Base-by-base conservation (phyloP, 2,888 invertebrate genomes). In the Tinea pellionella region DNA sequence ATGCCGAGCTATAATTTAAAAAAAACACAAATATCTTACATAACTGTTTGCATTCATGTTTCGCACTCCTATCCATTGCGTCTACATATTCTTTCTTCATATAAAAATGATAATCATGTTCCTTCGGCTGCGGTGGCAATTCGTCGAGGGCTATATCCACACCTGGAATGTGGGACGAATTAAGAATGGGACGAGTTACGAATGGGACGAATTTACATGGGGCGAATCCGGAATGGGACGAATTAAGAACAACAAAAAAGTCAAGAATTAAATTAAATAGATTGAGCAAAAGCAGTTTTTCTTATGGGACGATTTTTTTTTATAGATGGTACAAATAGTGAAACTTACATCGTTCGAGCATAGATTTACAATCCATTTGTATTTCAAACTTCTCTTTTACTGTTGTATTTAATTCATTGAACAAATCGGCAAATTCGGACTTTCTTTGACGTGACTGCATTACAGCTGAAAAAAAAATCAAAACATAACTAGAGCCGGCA, bases 331-430 rank as follows among this genome's bases (percentile, higher is more conserved):
- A 8, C 13, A 15, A 16, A 16, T 9, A 1, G 13, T 7, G 19
- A 4, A 47, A 69, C 70, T 69, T 18, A 78, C 77, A 59, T 11
- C 69, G 65, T 0, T 73, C 67, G 0, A 71, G 59, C n/a, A 67
- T 64, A 4, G 69, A 67, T n/a, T 63, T 67, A 0, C 70, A 69
- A 18, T 84, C 83, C 0, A 81, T 61, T 0, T 63, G 29, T 0
- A 69, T 62, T 6, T 80, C 77, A 0, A 69, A 41, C 0, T 63
- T 60, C 42, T 77, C 75, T 0, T 66, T 63, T 0, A 79, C 24
- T 0, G 61, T 9, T 0, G 64, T 61, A 0, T 59, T 62, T 16
- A 65, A 18, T 0, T 70, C 68, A 7, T 62, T 61, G 0, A n/a
- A 29, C 1, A 69, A 18, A 0, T 13, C 32, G 1, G 56, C 18